These are phyloP conservation scores for Catamblyrhynchus diadema DNA, from an alignment of 2,797 vertebrate species.

Conservation along the genomic window DNA sequence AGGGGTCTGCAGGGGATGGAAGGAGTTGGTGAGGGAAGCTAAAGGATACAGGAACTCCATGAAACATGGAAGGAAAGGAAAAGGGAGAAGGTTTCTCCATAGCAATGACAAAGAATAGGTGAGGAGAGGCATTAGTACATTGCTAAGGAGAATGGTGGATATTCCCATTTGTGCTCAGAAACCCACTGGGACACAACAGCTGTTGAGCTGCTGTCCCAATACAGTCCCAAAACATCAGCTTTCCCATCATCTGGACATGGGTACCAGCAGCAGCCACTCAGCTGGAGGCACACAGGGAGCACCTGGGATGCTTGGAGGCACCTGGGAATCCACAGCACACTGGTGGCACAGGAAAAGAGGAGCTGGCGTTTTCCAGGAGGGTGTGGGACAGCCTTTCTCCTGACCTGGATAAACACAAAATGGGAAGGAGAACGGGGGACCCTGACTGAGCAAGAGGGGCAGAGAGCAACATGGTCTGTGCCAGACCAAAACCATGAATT, in stretches of 20 bases:
- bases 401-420: not conserved
- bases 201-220: not conserved
- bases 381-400: fast-evolving
- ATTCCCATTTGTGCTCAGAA: not conserved
- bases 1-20: not conserved
- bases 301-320: not conserved
- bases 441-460: not conserved
- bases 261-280: not conserved
- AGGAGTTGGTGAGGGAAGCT: not conserved
- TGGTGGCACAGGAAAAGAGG: fast-evolving
- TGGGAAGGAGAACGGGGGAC: not conserved
- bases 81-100: not conserved
- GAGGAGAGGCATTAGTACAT: fast-evolving
- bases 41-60: not conserved
- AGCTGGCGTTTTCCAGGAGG: not conserved
- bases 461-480: fast-evolving
- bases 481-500: fast-evolving
- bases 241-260: not conserved
- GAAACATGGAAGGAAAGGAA: not conserved
- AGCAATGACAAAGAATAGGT: not conserved
- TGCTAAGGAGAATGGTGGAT: not conserved
- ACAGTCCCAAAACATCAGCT: not conserved
- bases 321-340: not conserved
- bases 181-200: not conserved
- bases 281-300: not conserved